Base-by-base conservation (phyloP, 2,113 vertebrate genomes). In the Pangasianodon hypophthalmus region DNA sequence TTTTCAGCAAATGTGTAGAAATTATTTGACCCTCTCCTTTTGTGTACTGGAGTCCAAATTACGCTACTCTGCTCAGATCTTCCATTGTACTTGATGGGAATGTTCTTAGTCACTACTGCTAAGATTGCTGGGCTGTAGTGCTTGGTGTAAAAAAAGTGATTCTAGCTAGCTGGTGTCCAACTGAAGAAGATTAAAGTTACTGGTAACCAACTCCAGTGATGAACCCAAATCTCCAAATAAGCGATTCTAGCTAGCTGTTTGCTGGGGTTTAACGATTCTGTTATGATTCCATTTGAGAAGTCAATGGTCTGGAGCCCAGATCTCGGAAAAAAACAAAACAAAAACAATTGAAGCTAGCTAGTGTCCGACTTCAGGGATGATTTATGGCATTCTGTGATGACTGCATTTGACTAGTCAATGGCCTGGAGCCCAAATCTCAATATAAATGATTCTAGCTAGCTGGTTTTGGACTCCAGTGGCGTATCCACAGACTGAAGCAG, bases 401-500 rank as follows among this genome's bases (percentile, higher is more conserved):
- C 8, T 44, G 32, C 7, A 44, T 7, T 24, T 44, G 21, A 0
- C 9, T 10, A 48, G 44, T 48, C 44, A 48, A 13, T 79, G 24
- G 75, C 48, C 75, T n/a, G 11, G 24, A 50, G 46, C 48, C 46
- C 6, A 29, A 8, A 82, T 82, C 6, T 32, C 6, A 3, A 18
- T n/a, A 8, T 81, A n/a, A 81, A 32, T 16, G 16, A 32, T 32
- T 82, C 32, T 19, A 52, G 26, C 46, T 29, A 26, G 26, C n/a
- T 58, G 4, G n/a, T 83, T 1, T 56, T 19, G 24, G 32, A 83
- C 81, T 32, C 77, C 48, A 52, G 11, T 13, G 73, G 24, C 10
- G 44, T 86, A 90, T 91, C 93, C 85, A 86, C 82, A 85, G 91
- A 93, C 89, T 6, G 85, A 84, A 91, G 92, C 87, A 88, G 92